Conservation (phyloP, 1,140 invertebrate species). For the Semibalanus balanoides region DNA sequence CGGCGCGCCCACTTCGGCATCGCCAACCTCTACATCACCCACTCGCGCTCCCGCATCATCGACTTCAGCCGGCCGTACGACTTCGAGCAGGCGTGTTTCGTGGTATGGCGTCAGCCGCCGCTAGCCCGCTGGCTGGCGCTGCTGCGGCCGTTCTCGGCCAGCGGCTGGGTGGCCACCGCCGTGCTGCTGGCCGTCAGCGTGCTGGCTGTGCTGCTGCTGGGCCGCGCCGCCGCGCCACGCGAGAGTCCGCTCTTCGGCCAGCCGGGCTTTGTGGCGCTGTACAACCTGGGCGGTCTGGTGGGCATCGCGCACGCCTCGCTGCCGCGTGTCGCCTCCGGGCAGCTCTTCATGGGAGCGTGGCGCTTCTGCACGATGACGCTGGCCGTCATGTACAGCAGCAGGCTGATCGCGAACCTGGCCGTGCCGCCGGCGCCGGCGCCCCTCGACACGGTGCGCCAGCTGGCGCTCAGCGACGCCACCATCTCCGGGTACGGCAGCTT, state of each 20-base stretch:
- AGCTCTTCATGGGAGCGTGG: slow-evolving; percentile 14
- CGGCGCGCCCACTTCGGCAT: slow-evolving; percentile 18
- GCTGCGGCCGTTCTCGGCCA: slow-evolving; percentile 14
- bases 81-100: slow-evolving; percentile 17
- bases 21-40: slow-evolving; percentile 22
- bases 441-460: slow-evolving; percentile 14
- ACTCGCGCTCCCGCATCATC: slow-evolving; percentile 17
- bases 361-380: slow-evolving; percentile 15
- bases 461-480: slow-evolving; percentile 11
- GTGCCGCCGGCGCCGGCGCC: slow-evolving; percentile 15
- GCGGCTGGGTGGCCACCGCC: neutral
- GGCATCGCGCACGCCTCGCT: too few relatives aligned
- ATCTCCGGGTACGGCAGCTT: slow-evolving; percentile 14
- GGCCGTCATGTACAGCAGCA: slow-evolving; percentile 18
- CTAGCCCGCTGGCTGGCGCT: slow-evolving; percentile 19
- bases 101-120: slow-evolving; percentile 12
- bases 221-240: neutral
- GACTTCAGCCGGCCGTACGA: slow-evolving; percentile 18
- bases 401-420: slow-evolving; percentile 17
- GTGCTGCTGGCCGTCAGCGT: neutral
- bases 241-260: too few relatives aligned
- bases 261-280: too few relatives aligned
- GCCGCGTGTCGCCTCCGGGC: neutral
- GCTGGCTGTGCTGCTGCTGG: neutral
- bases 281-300: too few relatives aligned